phyloP scores from a whole-genome alignment of 2,797 vertebrate species.

The Cyprinodon diabolis region DNA sequence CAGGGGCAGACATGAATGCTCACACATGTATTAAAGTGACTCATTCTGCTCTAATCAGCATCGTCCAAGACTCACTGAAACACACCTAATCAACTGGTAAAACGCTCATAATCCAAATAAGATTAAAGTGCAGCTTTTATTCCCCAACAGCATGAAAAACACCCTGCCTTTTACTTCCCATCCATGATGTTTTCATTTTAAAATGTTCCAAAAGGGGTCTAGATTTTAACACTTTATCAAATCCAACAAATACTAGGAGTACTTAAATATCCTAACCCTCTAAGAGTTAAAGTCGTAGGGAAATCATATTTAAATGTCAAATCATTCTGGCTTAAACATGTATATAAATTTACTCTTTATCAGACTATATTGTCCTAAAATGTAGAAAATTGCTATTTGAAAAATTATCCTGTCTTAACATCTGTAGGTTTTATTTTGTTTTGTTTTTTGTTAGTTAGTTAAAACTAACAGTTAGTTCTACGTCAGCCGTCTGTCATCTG shows the following conservation, averaged over 20 bases:
- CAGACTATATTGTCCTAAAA: too few species aligned
- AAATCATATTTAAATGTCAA: too few species aligned
- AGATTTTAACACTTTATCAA: neutral
- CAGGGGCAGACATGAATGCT: constrained; percentile 18
- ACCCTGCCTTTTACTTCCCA: neutral
- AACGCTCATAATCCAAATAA: neutral
- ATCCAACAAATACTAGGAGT: neutral
- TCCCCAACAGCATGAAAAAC: neutral
- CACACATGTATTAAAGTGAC: constrained; percentile 3
- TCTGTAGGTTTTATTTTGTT: too few species aligned
- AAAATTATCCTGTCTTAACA: too few species aligned
- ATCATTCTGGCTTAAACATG: too few species aligned
- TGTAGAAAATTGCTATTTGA: too few species aligned
- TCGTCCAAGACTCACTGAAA: neutral
- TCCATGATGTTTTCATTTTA: neutral
- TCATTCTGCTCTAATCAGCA: neutral
- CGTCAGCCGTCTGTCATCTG: too few species aligned
- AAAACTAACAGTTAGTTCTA: too few species aligned
- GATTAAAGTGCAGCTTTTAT: neutral
- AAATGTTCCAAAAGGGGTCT: neutral
- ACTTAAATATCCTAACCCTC: too few species aligned
- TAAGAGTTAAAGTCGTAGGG: too few species aligned
- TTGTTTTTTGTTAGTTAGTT: too few species aligned
- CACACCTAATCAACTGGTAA: neutral
- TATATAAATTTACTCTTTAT: too few species aligned